Conservation (phyloP, 2,797 vertebrate species). For the Rhinogobio ventralis region DNA sequence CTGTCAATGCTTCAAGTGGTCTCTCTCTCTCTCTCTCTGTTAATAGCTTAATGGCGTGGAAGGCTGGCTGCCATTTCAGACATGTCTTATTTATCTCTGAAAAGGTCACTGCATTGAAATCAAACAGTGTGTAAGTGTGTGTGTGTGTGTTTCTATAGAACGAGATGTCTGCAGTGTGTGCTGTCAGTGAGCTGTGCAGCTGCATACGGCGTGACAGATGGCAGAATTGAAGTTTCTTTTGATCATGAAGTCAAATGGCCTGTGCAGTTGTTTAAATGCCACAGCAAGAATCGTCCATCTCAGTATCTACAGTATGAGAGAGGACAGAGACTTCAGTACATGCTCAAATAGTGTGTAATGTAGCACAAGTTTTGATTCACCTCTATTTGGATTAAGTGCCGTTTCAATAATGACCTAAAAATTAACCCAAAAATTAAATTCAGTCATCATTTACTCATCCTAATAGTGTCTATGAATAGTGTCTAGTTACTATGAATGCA, state of each 20-base stretch:
- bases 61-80: slow-evolving; percentile 34
- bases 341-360: neutral
- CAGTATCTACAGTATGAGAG: neutral
- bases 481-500: neutral
- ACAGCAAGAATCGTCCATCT: neutral
- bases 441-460: neutral
- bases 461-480: neutral
- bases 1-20: neutral
- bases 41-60: slow-evolving; percentile 54
- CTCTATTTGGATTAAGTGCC: neutral
- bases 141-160: slow-evolving; percentile 18
- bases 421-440: neutral
- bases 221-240: slow-evolving; percentile 24
- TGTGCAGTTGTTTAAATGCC: slow-evolving; percentile 20
- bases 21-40: slow-evolving; percentile 8
- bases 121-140: neutral
- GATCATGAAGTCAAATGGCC: slow-evolving; percentile 21
- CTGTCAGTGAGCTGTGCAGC: slow-evolving; percentile 19
- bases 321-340: neutral
- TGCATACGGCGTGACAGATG: slow-evolving; percentile 24
- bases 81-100: slow-evolving; percentile 16
- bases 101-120: slow-evolving; percentile 50
- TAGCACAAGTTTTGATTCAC: neutral
- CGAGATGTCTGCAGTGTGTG: slow-evolving; percentile 17
- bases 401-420: neutral